A percentile compares a stretch with the other conserved stretches of the same genome.
phyloP scores from a whole-genome alignment of 2,888 invertebrate species.

The Euspilapteryx auroguttella region DNA sequence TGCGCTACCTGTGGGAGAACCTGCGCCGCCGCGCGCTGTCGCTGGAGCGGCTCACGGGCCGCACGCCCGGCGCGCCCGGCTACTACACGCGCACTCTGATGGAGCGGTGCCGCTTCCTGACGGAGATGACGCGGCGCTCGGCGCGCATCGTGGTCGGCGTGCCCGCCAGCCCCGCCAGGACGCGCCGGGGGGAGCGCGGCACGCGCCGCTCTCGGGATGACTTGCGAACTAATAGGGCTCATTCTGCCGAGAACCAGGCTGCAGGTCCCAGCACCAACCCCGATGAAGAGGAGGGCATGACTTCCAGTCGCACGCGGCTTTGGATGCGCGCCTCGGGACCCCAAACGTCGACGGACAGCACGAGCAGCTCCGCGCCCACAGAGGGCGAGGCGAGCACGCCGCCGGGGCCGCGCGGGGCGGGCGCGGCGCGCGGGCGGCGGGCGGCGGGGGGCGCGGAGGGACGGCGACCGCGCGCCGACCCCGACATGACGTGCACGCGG shows the following conservation, averaged over 20 bases:
- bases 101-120: conserved; percentile 44
- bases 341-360: background rate
- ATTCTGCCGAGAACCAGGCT: background rate
- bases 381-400: conserved; percentile 1
- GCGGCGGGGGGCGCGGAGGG: conserved; percentile 25
- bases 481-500: conserved; percentile 42
- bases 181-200: conserved; percentile 6
- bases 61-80: conserved; percentile 30
- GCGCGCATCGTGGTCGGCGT: conserved; percentile 16
- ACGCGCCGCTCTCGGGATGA: conserved; percentile 12
- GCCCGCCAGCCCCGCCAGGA: too few relatives aligned
- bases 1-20: conserved; percentile 67
- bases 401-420: background rate
- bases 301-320: background rate
- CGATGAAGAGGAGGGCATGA: background rate
- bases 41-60: conserved; percentile 50
- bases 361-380: background rate
- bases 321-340: background rate
- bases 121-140: conserved; percentile 29
- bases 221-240: background rate
- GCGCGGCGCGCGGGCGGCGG: conserved; percentile 8
- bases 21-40: conserved; percentile 61
- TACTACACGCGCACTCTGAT: conserved; percentile 40
- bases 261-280: conserved; percentile 1
- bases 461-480: conserved; percentile 28